Evolutionary conservation across 2,888 invertebrate species (phyloP).

Genomic region (Spodoptera exigua): DNA sequence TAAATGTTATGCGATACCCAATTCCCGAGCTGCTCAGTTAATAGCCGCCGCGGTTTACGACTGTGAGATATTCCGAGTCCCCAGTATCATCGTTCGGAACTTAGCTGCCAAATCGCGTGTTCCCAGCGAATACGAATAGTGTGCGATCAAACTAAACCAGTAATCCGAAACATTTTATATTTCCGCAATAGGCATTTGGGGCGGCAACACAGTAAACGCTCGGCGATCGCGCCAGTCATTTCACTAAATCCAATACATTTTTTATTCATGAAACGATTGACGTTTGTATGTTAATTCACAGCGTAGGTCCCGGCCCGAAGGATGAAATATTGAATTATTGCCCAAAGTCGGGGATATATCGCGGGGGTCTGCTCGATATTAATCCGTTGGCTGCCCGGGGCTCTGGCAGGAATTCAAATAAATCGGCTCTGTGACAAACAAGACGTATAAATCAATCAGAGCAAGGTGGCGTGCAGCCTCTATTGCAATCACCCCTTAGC

Average conservation of each 20-base stretch:
- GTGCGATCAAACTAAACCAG: conserved; percentile 71
- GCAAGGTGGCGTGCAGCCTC: conserved; percentile 86
- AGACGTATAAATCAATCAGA: conserved; percentile 89
- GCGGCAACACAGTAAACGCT: conserved; percentile 74
- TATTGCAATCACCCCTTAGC: conserved; percentile 80
- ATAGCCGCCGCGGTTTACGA: conserved; percentile 56
- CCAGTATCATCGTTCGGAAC: conserved; percentile 57
- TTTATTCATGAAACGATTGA: conserved; percentile 90
- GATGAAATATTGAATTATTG: conserved; percentile 89
- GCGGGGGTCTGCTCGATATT: conserved; percentile 86
- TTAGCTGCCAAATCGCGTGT: conserved; percentile 70
- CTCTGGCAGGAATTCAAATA: conserved; percentile 89
- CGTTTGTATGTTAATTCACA: conserved; percentile 89
- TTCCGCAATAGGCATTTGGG: conserved; percentile 79
- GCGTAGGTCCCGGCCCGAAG: conserved; percentile 84
- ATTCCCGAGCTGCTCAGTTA: conserved; percentile 57
- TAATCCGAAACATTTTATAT: conserved; percentile 79
- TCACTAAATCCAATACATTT: conserved; percentile 89
- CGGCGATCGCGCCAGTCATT: conserved; percentile 83
- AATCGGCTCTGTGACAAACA: conserved; percentile 89
- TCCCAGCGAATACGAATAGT: conserved; percentile 68
- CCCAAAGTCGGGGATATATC: conserved; percentile 86
- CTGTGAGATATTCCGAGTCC: conserved; percentile 58
- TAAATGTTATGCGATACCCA: conserved; percentile 58
- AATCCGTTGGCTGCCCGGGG: conserved; percentile 85